Base-by-base conservation (phyloP, 2,797 vertebrate species). In the Arctocebus calabarensis region DNA sequence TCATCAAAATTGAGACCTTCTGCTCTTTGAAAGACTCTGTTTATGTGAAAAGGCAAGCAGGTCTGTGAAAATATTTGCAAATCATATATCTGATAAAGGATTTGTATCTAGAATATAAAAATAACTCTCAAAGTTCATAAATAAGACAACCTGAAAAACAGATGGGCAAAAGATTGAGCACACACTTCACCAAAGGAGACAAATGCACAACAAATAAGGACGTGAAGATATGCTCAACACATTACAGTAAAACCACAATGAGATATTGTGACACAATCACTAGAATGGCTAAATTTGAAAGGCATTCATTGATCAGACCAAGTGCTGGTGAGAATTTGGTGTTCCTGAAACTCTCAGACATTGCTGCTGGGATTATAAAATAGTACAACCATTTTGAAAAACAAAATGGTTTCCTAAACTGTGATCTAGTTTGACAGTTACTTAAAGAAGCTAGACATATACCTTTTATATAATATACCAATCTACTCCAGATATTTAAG, bases 211-310 rank as follows among this genome's bases (percentile, higher is more conserved):
- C 70, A n/a, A 19, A 16, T 2, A 25, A 3, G 37, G 45, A 1
- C 11, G 2, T 17, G 40, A 14, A 61, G 29, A 66, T 32, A 25
- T 0, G 9, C 20, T 43, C 29, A 2, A 7, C 17, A 1, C 37
- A 4, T 32, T 40, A 48, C 57, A 34, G 10, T 37, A 0, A 61
- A 75, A 20, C 40, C 59, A 17, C 0, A 0, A 1, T 22, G 22
- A 32, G 4, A 4, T 34, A 27, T 1, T 16, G 14, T 6, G 5
- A 0, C n/a, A 5, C 3, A 16, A n/a, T 62, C 16, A 12, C 8
- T 4, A 37, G 64, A 45, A 19, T 32, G 55, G 25, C 27, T 70
- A 1, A 17, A 3, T 61, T 78, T 71, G 34, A 61, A 71, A 59
- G 70, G 45, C 40, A 29, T 0, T 0, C 40, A 29, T 0, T 0